Evolutionary conservation across 2,113 vertebrate species (phyloP).

Genomic region (Ciconia maguari): DNA sequence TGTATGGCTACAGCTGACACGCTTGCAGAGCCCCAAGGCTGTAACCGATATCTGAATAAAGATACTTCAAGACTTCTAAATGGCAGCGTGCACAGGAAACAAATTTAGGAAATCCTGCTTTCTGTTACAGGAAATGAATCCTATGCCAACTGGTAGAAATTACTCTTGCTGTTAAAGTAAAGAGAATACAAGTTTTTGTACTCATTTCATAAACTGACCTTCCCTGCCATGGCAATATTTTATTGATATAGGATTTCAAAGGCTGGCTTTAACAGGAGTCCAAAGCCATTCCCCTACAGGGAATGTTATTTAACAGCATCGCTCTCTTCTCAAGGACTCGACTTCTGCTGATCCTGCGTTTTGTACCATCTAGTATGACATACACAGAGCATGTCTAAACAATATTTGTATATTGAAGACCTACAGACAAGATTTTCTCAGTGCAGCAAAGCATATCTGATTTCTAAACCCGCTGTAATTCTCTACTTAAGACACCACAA

Average conservation of each 20-base stretch:
- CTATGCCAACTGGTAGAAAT: constrained; percentile 71
- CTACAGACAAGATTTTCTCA: constrained; percentile 31
- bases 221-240: constrained; percentile 50
- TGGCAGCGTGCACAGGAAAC: constrained; percentile 72
- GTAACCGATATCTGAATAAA: constrained; percentile 71
- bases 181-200: constrained; percentile 57
- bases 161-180: constrained; percentile 42
- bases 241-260: constrained; percentile 72
- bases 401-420: constrained; percentile 6
- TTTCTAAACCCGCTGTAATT: constrained; percentile 21
- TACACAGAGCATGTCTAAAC: not conserved
- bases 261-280: constrained; percentile 30
- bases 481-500: constrained; percentile 3
- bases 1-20: constrained; percentile 50
- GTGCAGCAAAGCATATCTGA: constrained; percentile 13
- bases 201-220: constrained; percentile 62
- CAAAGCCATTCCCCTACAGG: constrained; percentile 21
- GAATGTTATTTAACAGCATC: constrained; percentile 47
- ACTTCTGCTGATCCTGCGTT: not conserved
- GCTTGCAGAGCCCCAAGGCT: constrained; percentile 55
- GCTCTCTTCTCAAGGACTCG: not conserved
- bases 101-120: constrained; percentile 87
- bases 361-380: constrained; percentile 17
- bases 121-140: constrained; percentile 83
- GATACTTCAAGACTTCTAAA: constrained; percentile 56